Conservation (phyloP, 1,140 invertebrate species). For the Drosophila arizonae region DNA sequence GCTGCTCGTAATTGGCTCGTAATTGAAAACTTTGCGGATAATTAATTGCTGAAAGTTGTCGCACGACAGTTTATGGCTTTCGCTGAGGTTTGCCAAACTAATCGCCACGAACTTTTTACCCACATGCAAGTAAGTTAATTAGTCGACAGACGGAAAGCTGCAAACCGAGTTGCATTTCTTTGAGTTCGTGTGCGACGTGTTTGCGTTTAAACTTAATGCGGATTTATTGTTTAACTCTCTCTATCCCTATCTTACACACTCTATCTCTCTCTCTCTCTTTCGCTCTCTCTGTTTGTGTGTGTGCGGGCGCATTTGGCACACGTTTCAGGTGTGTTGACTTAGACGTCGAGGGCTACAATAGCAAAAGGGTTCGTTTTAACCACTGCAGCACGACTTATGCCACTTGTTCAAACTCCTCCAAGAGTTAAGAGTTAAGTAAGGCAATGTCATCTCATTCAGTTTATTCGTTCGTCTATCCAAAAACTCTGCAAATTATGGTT, state of each 20-base stretch:
- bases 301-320: constrained; percentile 6
- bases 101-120: constrained; percentile 15
- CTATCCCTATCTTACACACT: too few species aligned
- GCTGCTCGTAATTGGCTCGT: constrained; percentile 67
- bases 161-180: constrained; percentile 34
- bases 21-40: constrained; percentile 78
- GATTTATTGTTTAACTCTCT: constrained; percentile 1
- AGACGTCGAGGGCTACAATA: neutral
- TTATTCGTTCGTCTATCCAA: too few species aligned
- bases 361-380: constrained; percentile 1
- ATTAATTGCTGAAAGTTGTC: constrained; percentile 75
- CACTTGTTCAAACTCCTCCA: neutral
- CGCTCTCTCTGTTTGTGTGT: neutral
- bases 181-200: constrained; percentile 28
- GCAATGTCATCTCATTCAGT: too few species aligned
- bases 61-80: constrained; percentile 72
- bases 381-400: neutral
- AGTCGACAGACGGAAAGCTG: constrained; percentile 52
- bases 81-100: constrained; percentile 59
- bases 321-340: constrained; percentile 19
- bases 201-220: constrained; percentile 18
- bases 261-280: too few species aligned
- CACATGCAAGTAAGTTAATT: constrained; percentile 66
- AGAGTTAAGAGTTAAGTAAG: neutral
- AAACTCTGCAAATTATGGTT: too few species aligned